Percentiles rank a stretch among this genome's conserved stretches.
These are phyloP conservation scores for Cephalopholis sonnerati DNA, from an alignment of 2,113 vertebrate species.

Conservation along the genomic window DNA sequence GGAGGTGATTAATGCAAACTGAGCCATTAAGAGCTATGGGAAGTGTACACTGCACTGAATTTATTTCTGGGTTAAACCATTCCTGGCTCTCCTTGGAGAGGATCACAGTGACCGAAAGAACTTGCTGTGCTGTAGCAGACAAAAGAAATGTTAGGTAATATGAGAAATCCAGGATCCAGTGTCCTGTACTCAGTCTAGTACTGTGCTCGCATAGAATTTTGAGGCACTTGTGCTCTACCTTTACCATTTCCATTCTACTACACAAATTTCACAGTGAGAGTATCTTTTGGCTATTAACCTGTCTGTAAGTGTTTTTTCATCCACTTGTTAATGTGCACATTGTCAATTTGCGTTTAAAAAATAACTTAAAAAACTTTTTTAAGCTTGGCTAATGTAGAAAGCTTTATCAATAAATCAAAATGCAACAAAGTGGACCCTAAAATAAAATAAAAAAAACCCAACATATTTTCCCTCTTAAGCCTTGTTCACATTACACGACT, in stretches of 20 bases:
- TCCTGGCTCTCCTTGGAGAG: constrained; percentile 68
- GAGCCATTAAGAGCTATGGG: constrained; percentile 48
- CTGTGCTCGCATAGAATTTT: background rate
- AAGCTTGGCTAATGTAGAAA: no score
- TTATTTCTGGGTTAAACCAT: constrained; percentile 63
- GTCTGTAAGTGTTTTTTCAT: no score
- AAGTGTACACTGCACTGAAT: constrained; percentile 64
- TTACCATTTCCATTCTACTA: background rate
- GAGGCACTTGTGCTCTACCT: background rate
- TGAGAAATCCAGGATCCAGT: constrained; percentile 2
- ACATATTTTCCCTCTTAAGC: no score
- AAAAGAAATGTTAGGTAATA: constrained; percentile 39
- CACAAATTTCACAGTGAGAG: background rate
- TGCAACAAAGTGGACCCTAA: no score
- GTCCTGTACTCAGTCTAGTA: background rate
- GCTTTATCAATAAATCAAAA: no score
- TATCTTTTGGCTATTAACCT: no score
- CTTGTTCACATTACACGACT: no score
- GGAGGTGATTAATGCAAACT: constrained; percentile 78
- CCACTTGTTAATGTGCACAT: no score
- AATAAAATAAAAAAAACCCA: no score
- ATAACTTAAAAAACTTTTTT: no score
- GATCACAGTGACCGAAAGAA: constrained; percentile 57
- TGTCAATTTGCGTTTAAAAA: no score
- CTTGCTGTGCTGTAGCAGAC: constrained; percentile 7